phyloP scores from a whole-genome alignment of 2,888 invertebrate genomes.

The Hermaeophaga mercurialis region DNA sequence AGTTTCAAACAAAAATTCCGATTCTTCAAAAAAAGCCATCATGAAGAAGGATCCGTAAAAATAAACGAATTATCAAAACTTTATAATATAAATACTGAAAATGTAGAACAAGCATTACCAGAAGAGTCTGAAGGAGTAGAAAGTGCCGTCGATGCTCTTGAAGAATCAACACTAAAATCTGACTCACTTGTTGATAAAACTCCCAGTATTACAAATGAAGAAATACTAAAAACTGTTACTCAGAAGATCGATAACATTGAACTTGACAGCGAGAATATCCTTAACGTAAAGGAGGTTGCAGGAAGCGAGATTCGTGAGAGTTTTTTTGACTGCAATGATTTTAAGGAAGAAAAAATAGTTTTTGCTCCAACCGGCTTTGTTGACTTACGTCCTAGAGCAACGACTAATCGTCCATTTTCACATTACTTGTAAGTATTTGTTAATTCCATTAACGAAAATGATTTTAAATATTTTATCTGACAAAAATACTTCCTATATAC shows the following conservation, averaged over 20 bases:
- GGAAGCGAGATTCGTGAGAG: slow-evolving; percentile 42
- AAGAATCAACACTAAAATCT: slow-evolving; percentile 40
- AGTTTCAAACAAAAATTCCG: slow-evolving; percentile 46
- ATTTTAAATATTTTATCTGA: no score
- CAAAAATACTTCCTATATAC: no score
- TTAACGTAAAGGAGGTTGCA: slow-evolving; percentile 42
- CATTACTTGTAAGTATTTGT: slow-evolving; percentile 34
- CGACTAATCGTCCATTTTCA: slow-evolving; percentile 19
- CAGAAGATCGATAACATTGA: slow-evolving; percentile 46
- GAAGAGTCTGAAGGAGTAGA: slow-evolving; percentile 49
- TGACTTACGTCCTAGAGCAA: slow-evolving; percentile 44
- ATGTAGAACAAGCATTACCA: slow-evolving; percentile 45
- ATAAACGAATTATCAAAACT: slow-evolving; percentile 47
- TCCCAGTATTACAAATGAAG: slow-evolving; percentile 26
- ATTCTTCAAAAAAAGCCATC: slow-evolving; percentile 36
- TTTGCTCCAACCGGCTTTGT: slow-evolving; percentile 54
- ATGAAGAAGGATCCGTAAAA: slow-evolving; percentile 46
- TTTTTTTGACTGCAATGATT: slow-evolving; percentile 31
- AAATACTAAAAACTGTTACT: slow-evolving; percentile 39
- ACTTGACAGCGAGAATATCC: slow-evolving; percentile 43
- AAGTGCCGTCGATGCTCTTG: slow-evolving; percentile 52
- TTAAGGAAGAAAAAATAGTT: slow-evolving; percentile 39
- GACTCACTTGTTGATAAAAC: slow-evolving; percentile 9
- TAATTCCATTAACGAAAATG: no score
- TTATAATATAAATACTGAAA: slow-evolving; percentile 52